Evolutionary conservation across 2,113 vertebrate genomes (phyloP), one percentile per base, ranked within the genome.

Genomic region (Genyomyrus donnyi): DNA sequence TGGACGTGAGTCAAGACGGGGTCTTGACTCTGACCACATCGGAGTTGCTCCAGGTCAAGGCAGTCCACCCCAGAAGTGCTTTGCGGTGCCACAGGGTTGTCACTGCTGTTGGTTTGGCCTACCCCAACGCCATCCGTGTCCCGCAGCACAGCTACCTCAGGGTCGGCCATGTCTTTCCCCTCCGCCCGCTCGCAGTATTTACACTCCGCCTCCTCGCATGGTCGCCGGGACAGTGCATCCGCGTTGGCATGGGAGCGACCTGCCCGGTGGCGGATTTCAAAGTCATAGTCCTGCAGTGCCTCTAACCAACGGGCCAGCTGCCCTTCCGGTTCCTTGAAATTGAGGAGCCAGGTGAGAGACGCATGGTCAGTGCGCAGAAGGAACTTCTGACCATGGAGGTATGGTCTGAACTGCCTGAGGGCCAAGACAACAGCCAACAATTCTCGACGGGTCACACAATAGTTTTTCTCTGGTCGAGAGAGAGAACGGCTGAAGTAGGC

Each of bases 231-330:
- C 1, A 91, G 66, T 17, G 86, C 86, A 35, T 91, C 87, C 0
- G 89, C 88, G n/a, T 90, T 92, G 46, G 86, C 87, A 48, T 84
- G 53, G n/a, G n/a, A 70, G 11, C 11, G 6, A 13, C 85, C 90
- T n/a, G 85, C 84, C 3, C 42, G 66, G 24, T 83, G 85, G 1
- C 80, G 0, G 5, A 91, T 53, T n/a, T 88, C 49, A 86, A 89
- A 91, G 45, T 89, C 52, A 42, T 88, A 90, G 48, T 89, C 85
- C 3, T 49, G 74, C 21, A 91, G 58, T 5, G 89, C 90, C 15
- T 91, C 89, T 3, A 91, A 19, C 88, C 89, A 91, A 8, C 85
- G 21, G 2, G 80, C 90, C 3, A 90, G 27, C 35, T 89, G 87
- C 1, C 89, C 89, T 27, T 91, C 84, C 31, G 84, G 88, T 42